Evolutionary conservation across 1,140 invertebrate species (phyloP).

Genomic region (Drosophila miranda): DNA sequence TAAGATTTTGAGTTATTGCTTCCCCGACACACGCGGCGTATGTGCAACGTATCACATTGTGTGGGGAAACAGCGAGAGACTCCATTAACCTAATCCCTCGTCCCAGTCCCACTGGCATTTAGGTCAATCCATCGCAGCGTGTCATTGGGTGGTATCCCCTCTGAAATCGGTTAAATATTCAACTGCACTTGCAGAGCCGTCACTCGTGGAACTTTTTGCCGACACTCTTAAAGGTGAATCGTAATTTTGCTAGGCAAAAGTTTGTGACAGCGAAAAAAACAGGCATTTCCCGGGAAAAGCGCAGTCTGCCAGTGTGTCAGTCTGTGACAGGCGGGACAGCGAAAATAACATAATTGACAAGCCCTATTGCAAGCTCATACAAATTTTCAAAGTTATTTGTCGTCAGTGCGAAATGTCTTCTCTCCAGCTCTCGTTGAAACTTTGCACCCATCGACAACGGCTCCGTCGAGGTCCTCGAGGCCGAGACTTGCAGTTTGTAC

Average conservation of each 20-base stretch:
- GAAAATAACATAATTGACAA: slow-evolving; percentile 55
- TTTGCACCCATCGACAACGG: slow-evolving; percentile 43
- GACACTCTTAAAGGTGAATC: slow-evolving; percentile 32
- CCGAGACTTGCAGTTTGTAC: slow-evolving; percentile 38
- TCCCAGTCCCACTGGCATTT: slow-evolving; percentile 49
- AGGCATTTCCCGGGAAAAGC: not conserved
- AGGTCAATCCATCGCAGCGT: slow-evolving; percentile 46
- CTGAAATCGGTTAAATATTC: slow-evolving; percentile 44
- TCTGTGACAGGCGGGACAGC: slow-evolving; percentile 28
- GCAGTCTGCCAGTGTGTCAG: not conserved
- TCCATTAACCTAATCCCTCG: slow-evolving; percentile 37
- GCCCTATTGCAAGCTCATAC: slow-evolving; percentile 58
- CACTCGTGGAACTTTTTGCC: no score
- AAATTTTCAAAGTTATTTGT: slow-evolving; percentile 69
- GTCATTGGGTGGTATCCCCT: slow-evolving; percentile 34
- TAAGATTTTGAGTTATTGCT: slow-evolving; percentile 75
- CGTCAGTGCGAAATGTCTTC: slow-evolving; percentile 41
- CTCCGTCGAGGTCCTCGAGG: slow-evolving; percentile 6
- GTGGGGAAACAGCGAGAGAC: not conserved
- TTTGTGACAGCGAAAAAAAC: slow-evolving; percentile 27
- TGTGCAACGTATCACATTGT: slow-evolving; percentile 67
- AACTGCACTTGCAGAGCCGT: slow-evolving; percentile 19
- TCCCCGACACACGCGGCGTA: slow-evolving; percentile 54
- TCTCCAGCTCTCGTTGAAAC: slow-evolving; percentile 38
- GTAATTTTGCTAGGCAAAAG: slow-evolving; percentile 32